Evolutionary conservation across 1,140 invertebrate genomes (phyloP), one percentile per base, ranked within the genome.

Genomic region (Prorops nasuta): DNA sequence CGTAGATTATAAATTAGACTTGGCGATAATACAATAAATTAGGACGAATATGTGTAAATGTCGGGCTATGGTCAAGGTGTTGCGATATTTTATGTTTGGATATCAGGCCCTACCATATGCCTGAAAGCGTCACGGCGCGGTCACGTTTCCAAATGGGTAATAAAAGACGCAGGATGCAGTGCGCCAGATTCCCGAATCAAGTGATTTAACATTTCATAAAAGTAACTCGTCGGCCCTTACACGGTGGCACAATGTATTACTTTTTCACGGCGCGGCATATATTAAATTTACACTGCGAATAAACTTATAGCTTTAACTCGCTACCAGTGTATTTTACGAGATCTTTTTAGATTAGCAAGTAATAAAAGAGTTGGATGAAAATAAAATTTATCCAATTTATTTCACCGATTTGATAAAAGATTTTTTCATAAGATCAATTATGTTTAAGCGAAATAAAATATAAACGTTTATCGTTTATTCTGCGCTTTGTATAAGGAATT

Each of bases 11-110:
- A 66, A 69, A 69, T 70, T 66, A 64, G 52, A 63, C 58, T 35
- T 43, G 51, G 21, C 42, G 63, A 67, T 67, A 70, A 66, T 64
- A 64, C 53, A 57, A 67, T 71, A 69, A 71, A 70, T 71, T 66
- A 49, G 39, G 18, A 32, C 17, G 56, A 58, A 67, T 51, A 51
- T 49, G 35, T 64, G 58, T 67, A 69, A 69, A 70, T 17, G 64
- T 66, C 63, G 43, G n/a, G 31, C 21, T 9, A 36, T 17, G 24
- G 24, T 17, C 10, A 17, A 41, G 17, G 24, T 40, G 22, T 14
- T 21, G 28, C 58, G 41, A 63, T 65, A 67, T 65, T 63, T 63
- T 51, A 60, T 36, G 43, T 12, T 31, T n/a, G n/a, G n/a, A n/a
- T n/a, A n/a, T n/a, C n/a, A n/a, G n/a, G n/a, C n/a, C n/a, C n/a